Evolutionary conservation across 1,140 invertebrate genomes (phyloP).

Genomic region (Zaprionus davidi): DNA sequence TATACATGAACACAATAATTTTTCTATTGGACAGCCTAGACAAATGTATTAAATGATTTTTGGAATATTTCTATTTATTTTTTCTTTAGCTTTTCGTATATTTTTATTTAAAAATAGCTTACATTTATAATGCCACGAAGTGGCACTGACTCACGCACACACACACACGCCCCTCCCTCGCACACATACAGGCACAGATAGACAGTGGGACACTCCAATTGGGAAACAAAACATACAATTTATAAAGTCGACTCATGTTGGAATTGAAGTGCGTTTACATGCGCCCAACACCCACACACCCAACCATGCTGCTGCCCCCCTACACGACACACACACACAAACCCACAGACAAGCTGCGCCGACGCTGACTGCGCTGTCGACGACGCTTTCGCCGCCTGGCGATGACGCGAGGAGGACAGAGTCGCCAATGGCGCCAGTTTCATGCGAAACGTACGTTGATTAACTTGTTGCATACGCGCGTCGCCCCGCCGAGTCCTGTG

Average conservation of each 20-base stretch:
- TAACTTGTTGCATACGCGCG: slow-evolving; percentile 80
- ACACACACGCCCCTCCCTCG: slow-evolving; percentile 2
- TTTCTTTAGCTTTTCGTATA: slow-evolving; percentile 32
- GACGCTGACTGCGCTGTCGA: slow-evolving; percentile 46
- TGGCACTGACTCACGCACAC: slow-evolving; percentile 53
- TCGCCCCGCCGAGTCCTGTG: slow-evolving; percentile 45
- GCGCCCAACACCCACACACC: slow-evolving; percentile 4
- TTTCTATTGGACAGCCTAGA: slow-evolving; percentile 32
- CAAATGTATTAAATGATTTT: slow-evolving; percentile 35
- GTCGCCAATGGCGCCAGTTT: slow-evolving; percentile 69
- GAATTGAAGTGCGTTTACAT: slow-evolving; percentile 56
- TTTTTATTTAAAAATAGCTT: slow-evolving; percentile 71
- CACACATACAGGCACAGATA: slow-evolving; percentile 19
- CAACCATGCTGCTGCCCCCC: background rate
- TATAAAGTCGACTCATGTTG: slow-evolving; percentile 60
- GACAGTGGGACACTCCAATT: slow-evolving; percentile 61
- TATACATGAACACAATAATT: slow-evolving; percentile 14
- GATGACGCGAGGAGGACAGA: slow-evolving; percentile 56
- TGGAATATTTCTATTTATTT: slow-evolving; percentile 46
- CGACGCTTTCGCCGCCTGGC: slow-evolving; percentile 46
- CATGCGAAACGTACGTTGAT: slow-evolving; percentile 79
- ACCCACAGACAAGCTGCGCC: slow-evolving; percentile 12
- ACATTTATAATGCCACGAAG: slow-evolving; percentile 39
- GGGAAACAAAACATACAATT: slow-evolving; percentile 71
- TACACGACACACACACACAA: background rate